These are phyloP conservation scores for Neosilurus mollespiculum DNA, from an alignment of 2,797 vertebrate species.

Conservation along the genomic window DNA sequence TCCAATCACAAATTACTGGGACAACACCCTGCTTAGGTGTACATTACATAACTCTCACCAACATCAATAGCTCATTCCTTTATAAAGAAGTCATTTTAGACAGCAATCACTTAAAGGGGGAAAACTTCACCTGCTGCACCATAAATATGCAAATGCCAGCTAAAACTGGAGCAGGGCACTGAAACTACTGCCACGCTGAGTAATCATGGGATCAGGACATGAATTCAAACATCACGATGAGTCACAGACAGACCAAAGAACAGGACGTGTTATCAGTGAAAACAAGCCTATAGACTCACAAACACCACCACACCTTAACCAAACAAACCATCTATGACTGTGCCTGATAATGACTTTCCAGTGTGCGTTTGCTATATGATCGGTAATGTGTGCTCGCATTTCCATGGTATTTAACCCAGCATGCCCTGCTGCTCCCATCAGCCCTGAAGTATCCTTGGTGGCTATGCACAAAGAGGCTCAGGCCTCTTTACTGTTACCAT, in stretches of 20 bases:
- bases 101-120: background rate
- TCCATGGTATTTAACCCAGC: conserved; percentile 43
- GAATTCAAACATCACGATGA: conserved; percentile 17
- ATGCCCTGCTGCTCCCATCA: conserved; percentile 59
- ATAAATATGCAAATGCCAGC: background rate
- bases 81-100: background rate
- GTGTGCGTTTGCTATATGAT: conserved; percentile 31
- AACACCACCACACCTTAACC: conserved; percentile 42
- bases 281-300: conserved; percentile 45
- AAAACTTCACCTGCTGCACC: background rate
- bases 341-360: conserved; percentile 9
- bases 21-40: background rate
- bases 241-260: conserved; percentile 26
- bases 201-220: background rate
- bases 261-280: conserved; percentile 46
- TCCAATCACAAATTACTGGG: background rate
- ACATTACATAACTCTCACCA: background rate
- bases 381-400: conserved; percentile 32
- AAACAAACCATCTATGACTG: conserved; percentile 45
- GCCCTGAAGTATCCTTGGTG: conserved; percentile 57
- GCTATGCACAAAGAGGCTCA: conserved; percentile 61
- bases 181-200: background rate
- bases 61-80: background rate
- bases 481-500: conserved; percentile 66
- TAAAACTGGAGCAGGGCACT: background rate